These are phyloP conservation scores for Cossypha niveicapilla DNA, from an alignment of 2,797 vertebrate species.

Conservation along the genomic window DNA sequence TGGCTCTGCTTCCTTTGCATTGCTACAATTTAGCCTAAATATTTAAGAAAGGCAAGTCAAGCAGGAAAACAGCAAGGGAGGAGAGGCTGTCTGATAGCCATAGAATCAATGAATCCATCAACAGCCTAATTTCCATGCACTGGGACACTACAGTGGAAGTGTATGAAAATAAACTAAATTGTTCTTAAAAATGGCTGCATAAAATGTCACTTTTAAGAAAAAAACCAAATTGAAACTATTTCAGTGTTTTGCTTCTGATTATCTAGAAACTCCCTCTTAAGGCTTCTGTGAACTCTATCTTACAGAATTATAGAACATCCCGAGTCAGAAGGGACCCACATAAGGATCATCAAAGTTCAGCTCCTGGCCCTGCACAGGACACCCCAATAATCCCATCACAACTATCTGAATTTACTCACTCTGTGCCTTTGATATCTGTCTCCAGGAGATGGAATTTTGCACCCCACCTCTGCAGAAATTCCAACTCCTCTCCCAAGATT, in stretches of 20 bases:
- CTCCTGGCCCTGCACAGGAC: not conserved
- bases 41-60: not conserved
- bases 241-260: not conserved
- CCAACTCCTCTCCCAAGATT: constrained; percentile 75
- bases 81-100: not conserved
- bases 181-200: not conserved
- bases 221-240: not conserved
- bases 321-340: not conserved
- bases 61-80: not conserved
- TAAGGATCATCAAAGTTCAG: not conserved
- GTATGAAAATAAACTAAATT: too few relatives aligned
- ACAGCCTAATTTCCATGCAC: not conserved
- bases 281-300: not conserved
- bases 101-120: not conserved
- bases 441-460: constrained; percentile 75
- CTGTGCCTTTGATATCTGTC: constrained; percentile 57
- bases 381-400: fast-evolving
- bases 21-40: not conserved
- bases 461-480: constrained; percentile 78
- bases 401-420: constrained; percentile 65
- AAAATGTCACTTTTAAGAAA: not conserved
- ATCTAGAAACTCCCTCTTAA: not conserved
- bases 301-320: fast-evolving
- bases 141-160: too few relatives aligned
- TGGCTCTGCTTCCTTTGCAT: not conserved